phyloP scores from a whole-genome alignment of 2,888 invertebrate genomes.

The Cephus spinipes region DNA sequence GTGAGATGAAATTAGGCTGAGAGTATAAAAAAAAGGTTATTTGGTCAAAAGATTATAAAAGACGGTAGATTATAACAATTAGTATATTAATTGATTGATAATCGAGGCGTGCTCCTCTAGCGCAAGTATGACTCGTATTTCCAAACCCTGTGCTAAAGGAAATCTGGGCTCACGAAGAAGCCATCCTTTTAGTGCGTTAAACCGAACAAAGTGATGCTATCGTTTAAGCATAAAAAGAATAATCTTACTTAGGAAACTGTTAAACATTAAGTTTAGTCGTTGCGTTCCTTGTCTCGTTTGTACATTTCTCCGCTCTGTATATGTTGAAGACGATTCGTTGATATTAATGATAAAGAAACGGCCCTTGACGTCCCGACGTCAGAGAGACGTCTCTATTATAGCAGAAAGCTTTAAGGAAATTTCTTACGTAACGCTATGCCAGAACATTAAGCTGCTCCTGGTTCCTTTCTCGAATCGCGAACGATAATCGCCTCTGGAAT shows the following conservation, averaged over 20 bases:
- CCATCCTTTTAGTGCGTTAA: background rate
- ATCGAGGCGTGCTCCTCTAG: background rate
- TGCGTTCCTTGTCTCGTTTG: constrained; percentile 28
- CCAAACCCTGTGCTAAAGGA: background rate
- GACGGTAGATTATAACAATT: background rate
- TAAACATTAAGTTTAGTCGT: constrained; percentile 2
- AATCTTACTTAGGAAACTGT: background rate
- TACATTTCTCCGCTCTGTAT: constrained; percentile 35
- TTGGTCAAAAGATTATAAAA: background rate
- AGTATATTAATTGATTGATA: background rate
- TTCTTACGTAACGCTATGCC: background rate
- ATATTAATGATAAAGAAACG: constrained; percentile 33
- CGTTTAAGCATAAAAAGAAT: background rate
- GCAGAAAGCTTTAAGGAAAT: constrained; percentile 21
- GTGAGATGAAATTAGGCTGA: background rate
- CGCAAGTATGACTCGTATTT: background rate
- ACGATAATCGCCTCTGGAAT: background rate
- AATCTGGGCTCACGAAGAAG: background rate
- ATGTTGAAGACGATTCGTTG: constrained; percentile 35
- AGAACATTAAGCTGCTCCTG: background rate
- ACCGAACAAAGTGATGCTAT: background rate
- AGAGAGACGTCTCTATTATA: background rate
- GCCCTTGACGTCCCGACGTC: background rate
- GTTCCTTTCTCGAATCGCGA: background rate
- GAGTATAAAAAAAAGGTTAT: background rate